Evolutionary conservation across 2,113 vertebrate species (phyloP).

Genomic region (Rhagologus leucostigma): DNA sequence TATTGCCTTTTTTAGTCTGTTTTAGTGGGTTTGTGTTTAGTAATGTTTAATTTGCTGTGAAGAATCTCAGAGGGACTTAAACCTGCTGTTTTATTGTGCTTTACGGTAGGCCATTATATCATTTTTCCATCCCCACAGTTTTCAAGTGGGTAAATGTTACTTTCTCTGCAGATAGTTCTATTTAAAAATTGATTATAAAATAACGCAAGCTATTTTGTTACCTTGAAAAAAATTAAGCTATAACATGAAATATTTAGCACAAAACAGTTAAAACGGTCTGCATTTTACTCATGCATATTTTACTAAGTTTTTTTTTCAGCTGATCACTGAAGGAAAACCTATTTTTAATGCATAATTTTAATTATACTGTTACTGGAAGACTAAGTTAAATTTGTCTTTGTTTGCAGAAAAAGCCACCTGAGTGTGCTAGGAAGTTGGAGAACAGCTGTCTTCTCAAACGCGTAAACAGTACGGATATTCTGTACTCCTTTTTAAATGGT

Average conservation of each 20-base stretch:
- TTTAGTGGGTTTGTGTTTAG: not conserved
- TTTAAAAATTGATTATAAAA: not conserved
- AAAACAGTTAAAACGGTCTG: not conserved
- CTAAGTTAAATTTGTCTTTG: not conserved
- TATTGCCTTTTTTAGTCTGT: not conserved
- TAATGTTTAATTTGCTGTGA: not conserved
- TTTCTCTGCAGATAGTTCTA: not conserved
- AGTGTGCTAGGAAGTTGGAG: not conserved
- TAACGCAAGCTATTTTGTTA: not conserved
- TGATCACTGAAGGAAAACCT: not conserved
- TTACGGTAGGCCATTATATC: not conserved
- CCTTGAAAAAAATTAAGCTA: not conserved
- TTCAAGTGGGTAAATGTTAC: not conserved
- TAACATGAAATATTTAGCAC: not conserved
- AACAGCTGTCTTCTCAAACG: not conserved
- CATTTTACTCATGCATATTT: not conserved
- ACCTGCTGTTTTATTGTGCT: not conserved
- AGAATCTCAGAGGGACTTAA: not conserved
- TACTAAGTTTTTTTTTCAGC: not conserved
- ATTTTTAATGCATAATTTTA: not conserved
- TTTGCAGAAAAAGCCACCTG: conserved; percentile 9
- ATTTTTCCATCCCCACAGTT: not conserved
- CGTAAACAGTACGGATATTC: not conserved
- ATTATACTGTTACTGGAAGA: not conserved
- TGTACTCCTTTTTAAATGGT: conserved; percentile 14